A percentile compares a stretch with the other conserved stretches of the same genome.
Conservation (phyloP, 2,888 invertebrate genomes). For the Ypsolopha sequella region DNA sequence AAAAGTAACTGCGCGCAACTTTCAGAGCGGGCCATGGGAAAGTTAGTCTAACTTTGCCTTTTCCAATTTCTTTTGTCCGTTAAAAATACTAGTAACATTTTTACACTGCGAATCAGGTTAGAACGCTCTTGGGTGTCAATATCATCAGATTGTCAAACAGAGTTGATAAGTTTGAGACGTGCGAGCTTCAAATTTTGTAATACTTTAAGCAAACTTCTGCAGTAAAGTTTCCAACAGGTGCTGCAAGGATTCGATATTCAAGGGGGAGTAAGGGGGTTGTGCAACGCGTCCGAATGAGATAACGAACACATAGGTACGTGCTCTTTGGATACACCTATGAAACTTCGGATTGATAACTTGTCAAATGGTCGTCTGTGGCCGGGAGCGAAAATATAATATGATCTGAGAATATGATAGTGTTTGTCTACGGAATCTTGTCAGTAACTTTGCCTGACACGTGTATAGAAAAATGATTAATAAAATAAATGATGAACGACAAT, state of each 20-base stretch:
- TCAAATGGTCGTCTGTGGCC: slow-evolving; percentile 25
- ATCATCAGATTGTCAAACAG: slow-evolving; percentile 51
- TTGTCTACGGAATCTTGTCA: too few species aligned
- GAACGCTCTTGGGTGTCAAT: slow-evolving; percentile 23
- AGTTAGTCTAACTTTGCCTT: slow-evolving; percentile 18
- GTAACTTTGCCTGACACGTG: too few species aligned
- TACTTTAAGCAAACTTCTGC: slow-evolving; percentile 59
- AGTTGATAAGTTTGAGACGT: slow-evolving; percentile 33
- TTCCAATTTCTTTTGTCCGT: slow-evolving; percentile 29
- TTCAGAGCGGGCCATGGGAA: slow-evolving; percentile 18
- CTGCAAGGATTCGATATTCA: slow-evolving; percentile 49
- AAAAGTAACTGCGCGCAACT: slow-evolving; percentile 30
- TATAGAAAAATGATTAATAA: too few species aligned
- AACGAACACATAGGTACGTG: slow-evolving; percentile 37
- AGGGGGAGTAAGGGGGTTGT: slow-evolving; percentile 11
- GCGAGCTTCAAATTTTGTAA: slow-evolving; percentile 54
- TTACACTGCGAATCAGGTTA: slow-evolving; percentile 10
- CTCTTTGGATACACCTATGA: slow-evolving; percentile 32
- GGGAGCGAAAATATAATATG: not conserved
- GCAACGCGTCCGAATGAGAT: slow-evolving; percentile 28
- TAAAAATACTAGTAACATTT: slow-evolving; percentile 28
- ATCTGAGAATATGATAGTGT: too few species aligned
- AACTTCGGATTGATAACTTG: slow-evolving; percentile 49
- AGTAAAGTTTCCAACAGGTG: slow-evolving; percentile 54
- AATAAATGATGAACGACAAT: too few species aligned